These are phyloP conservation scores for Styela plicata DNA, from an alignment of 23 tunicate species.

Conservation along the genomic window DNA sequence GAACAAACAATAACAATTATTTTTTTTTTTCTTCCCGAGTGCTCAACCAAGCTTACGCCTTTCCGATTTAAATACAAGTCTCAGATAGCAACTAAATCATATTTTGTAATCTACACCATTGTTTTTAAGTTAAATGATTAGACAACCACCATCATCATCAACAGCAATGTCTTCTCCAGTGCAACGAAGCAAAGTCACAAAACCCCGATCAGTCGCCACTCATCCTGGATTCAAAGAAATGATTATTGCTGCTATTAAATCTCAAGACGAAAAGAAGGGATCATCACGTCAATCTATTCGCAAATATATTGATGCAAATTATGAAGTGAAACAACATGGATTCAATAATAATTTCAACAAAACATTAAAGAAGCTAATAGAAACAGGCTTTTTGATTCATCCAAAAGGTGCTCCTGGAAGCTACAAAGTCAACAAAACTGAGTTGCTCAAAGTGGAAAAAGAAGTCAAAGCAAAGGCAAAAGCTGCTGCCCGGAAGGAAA, in stretches of 20 bases:
- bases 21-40: too few species aligned
- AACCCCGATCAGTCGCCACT: neutral
- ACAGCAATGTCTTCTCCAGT: neutral
- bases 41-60: too few species aligned
- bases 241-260: conserved; percentile 13
- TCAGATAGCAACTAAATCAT: too few species aligned
- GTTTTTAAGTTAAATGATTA: too few species aligned
- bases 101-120: too few species aligned
- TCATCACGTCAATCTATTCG: neutral
- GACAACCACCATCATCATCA: too few species aligned
- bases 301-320: neutral
- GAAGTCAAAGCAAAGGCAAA: neutral
- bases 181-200: neutral
- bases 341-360: neutral
- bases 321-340: neutral
- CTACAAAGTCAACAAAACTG: conserved; percentile 1
- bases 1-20: too few species aligned
- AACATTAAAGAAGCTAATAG: neutral
- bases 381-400: neutral
- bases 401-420: conserved; percentile 5
- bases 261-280: neutral
- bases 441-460: neutral
- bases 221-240: conserved; percentile 20
- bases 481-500: neutral
- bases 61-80: too few species aligned